A percentile compares a stretch with the other conserved stretches of the same genome.
Conservation (phyloP, 2,888 invertebrate species). For the Cephus spinipes region DNA sequence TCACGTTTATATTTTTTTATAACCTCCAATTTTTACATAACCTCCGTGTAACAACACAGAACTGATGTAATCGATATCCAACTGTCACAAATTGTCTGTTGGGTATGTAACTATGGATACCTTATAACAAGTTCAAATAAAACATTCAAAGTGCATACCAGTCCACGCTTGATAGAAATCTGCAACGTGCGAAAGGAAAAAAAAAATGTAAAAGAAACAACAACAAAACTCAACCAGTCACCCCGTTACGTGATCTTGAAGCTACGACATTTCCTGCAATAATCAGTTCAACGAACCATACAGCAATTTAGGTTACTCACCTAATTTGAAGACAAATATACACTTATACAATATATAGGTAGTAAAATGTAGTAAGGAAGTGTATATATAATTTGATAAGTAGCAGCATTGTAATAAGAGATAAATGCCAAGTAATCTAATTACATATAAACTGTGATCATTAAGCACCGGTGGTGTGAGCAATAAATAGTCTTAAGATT, state of each 20-base stretch:
- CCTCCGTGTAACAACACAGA: no score
- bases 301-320: neutral
- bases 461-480: no score
- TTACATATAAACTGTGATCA: no score
- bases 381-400: neutral
- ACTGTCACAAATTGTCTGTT: no score
- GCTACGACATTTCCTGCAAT: neutral
- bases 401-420: neutral
- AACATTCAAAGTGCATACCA: no score
- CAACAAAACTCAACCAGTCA: neutral
- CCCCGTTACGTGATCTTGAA: neutral
- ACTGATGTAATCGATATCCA: no score
- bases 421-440: neutral
- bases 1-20: no score
- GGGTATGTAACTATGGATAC: no score
- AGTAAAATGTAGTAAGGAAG: neutral
- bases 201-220: neutral
- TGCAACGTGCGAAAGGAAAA: neutral
- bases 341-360: neutral
- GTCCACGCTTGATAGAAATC: no score
- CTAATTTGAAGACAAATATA: neutral
- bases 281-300: neutral
- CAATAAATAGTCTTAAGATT: no score
- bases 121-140: no score
- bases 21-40: no score